phyloP scores from a whole-genome alignment of 2,888 invertebrate species.

The Leptopilina myrica region DNA sequence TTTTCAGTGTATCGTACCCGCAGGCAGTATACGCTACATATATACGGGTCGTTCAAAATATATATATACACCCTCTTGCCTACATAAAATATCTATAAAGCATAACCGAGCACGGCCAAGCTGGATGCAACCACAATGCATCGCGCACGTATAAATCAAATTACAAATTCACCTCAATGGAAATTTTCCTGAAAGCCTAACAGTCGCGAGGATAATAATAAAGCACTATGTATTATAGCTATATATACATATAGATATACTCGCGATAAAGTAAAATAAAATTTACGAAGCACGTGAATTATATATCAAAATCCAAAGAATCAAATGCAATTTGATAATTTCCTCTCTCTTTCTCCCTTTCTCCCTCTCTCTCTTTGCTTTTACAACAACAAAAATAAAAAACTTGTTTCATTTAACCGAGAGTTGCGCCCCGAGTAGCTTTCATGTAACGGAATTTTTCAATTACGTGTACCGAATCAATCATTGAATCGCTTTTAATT shows the following conservation, averaged over 20 bases:
- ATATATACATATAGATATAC: background rate
- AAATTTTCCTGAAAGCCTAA: conserved; percentile 32
- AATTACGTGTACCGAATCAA: background rate
- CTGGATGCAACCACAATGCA: conserved; percentile 35
- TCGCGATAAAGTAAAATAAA: conserved; percentile 18
- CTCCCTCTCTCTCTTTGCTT: background rate
- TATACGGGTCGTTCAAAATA: conserved; percentile 19
- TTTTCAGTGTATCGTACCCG: background rate
- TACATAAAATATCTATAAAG: conserved; percentile 36
- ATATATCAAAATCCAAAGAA: background rate
- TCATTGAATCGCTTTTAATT: conserved; percentile 11
- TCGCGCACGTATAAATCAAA: conserved; percentile 33
- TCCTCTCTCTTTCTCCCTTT: background rate
- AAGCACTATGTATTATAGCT: background rate
- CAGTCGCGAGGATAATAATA: conserved; percentile 32
- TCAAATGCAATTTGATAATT: conserved; percentile 10
- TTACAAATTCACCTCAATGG: conserved; percentile 38
- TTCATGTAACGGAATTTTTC: background rate
- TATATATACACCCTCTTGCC: conserved; percentile 8
- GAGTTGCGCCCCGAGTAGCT: background rate
- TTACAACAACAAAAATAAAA: background rate
- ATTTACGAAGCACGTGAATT: conserved; percentile 19
- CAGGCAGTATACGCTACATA: background rate
- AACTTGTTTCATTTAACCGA: background rate
- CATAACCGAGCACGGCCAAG: conserved; percentile 27